phyloP scores from a whole-genome alignment of 1,140 invertebrate species.

The Aphaenogaster rudis region DNA sequence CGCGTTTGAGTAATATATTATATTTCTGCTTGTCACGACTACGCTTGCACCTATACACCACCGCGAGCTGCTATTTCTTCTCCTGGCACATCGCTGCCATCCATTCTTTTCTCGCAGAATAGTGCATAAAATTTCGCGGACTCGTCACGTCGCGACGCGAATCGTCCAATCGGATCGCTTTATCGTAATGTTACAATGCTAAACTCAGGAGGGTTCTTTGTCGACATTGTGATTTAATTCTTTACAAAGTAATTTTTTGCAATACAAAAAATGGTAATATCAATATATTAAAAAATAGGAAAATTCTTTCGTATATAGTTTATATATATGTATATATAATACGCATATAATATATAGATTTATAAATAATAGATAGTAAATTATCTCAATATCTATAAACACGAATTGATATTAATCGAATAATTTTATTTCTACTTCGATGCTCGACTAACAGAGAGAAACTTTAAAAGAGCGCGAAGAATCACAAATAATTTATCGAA shows the following conservation, averaged over 20 bases:
- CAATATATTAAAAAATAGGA: background rate
- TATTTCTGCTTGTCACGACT: constrained; percentile 66
- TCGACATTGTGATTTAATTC: background rate
- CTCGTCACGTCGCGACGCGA: background rate
- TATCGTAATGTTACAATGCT: background rate
- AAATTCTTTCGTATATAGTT: background rate
- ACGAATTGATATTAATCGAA: background rate
- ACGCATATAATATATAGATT: background rate
- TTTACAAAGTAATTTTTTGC: background rate
- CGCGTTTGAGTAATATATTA: constrained; percentile 67
- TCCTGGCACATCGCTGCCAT: constrained; percentile 4
- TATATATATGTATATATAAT: no score
- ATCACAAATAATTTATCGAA: background rate
- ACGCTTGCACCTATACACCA: background rate
- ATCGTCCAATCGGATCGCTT: constrained; percentile 10
- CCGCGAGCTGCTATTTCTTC: background rate
- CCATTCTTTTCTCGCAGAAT: constrained; percentile 30
- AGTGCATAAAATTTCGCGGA: constrained; percentile 49
- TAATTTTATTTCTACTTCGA: background rate
- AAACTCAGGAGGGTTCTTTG: background rate
- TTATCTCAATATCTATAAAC: background rate
- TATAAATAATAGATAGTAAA: background rate
- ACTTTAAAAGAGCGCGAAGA: background rate
- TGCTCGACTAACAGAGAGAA: background rate
- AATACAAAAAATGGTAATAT: background rate